Conservation (phyloP, 2,113 vertebrate species). For the Cynopterus brachyotis region DNA sequence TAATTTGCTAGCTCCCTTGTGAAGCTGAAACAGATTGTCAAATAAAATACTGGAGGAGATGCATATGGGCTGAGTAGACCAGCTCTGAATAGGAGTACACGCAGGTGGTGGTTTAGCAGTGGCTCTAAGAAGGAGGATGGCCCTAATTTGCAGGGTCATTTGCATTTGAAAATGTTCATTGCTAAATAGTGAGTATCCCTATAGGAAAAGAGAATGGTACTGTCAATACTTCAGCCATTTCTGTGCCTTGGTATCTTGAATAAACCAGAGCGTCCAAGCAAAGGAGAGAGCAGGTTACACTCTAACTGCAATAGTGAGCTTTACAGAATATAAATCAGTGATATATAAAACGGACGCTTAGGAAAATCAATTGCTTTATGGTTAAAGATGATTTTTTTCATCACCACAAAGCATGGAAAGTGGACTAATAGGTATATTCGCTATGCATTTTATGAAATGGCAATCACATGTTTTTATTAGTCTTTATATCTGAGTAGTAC, state of each 20-base stretch:
- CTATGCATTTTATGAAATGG: slow-evolving; percentile 52
- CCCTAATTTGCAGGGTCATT: slow-evolving; percentile 86
- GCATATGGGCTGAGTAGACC: slow-evolving; percentile 84
- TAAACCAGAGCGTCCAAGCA: slow-evolving; percentile 82
- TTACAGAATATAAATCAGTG: slow-evolving; percentile 81
- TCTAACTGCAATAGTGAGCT: slow-evolving; percentile 78
- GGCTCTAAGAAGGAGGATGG: slow-evolving; percentile 84
- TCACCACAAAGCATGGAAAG: slow-evolving; percentile 50
- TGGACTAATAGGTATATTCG: slow-evolving; percentile 60
- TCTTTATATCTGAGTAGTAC: slow-evolving; percentile 34
- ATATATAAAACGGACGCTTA: slow-evolving; percentile 68
- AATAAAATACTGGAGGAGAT: slow-evolving; percentile 88
- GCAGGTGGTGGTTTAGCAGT: slow-evolving; percentile 85
- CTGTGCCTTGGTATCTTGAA: slow-evolving; percentile 80
- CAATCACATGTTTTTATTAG: slow-evolving; percentile 43
- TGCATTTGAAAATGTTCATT: slow-evolving; percentile 84
- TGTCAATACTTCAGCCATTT: slow-evolving; percentile 83
- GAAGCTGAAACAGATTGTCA: slow-evolving; percentile 87
- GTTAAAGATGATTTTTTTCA: slow-evolving; percentile 74
- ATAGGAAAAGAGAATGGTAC: slow-evolving; percentile 77
- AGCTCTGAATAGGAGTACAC: slow-evolving; percentile 83
- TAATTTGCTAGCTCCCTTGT: slow-evolving; percentile 87
- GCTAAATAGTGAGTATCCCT: slow-evolving; percentile 81
- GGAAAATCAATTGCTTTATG: slow-evolving; percentile 66
- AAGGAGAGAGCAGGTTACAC: slow-evolving; percentile 75